Percentiles rank a stretch among this genome's conserved stretches.
Evolutionary conservation across 2,888 invertebrate species (phyloP).

Genomic region (Dromius quadrimaculatus): DNA sequence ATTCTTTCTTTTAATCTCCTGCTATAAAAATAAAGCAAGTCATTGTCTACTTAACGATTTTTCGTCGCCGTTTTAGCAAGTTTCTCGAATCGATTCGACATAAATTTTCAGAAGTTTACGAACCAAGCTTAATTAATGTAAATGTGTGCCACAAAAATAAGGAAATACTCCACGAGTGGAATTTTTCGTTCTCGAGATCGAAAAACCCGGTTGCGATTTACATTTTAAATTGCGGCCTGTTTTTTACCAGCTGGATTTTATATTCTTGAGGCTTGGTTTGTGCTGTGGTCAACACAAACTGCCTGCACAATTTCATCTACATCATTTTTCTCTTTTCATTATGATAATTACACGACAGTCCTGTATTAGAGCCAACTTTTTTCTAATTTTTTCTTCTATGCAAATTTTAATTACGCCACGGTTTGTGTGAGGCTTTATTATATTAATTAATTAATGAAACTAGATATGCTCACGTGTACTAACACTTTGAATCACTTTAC

Average conservation of each 20-base stretch:
- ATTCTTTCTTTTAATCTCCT: conserved; percentile 34
- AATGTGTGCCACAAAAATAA: conserved; percentile 45
- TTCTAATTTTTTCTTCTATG: conserved; percentile 23
- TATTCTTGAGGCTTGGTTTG: conserved; percentile 19
- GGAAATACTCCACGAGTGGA: conserved; percentile 43
- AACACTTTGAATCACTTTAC: too few relatives aligned
- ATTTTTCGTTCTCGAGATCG: conserved; percentile 43
- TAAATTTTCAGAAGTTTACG: conserved; percentile 44
- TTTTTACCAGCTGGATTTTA: conserved; percentile 35
- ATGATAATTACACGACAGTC: conserved; percentile 29
- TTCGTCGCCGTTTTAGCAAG: conserved; percentile 35
- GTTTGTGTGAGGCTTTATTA: conserved; percentile 22
- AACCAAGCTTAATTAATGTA: conserved; percentile 47
- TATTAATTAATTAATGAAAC: conserved; percentile 21
- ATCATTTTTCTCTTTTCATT: conserved; percentile 38
- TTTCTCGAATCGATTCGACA: conserved; percentile 47
- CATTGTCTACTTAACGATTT: conserved; percentile 37
- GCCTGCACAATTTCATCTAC: conserved; percentile 37
- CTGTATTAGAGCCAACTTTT: conserved; percentile 13
- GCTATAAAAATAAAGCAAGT: conserved; percentile 36
- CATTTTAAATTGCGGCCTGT: conserved; percentile 48
- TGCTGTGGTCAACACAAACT: conserved; percentile 35
- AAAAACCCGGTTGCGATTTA: conserved; percentile 45
- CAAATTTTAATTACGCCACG: conserved; percentile 15
- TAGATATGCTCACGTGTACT: conserved; percentile 5